Evolutionary conservation across 1,140 invertebrate genomes (phyloP).

Genomic region (Arion vulgaris): DNA sequence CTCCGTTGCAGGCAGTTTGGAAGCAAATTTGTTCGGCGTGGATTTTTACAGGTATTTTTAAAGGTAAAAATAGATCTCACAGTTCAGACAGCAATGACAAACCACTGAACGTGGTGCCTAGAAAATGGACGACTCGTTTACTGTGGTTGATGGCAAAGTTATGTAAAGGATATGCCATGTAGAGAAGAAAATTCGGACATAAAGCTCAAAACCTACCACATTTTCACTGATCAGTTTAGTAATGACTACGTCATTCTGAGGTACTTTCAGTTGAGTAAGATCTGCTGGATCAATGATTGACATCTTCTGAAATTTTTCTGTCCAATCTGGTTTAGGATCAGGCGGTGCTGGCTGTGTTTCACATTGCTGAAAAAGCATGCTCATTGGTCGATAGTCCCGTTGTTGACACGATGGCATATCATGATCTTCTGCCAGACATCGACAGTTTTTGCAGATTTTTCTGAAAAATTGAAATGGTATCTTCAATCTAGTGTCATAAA

Average conservation of each 20-base stretch:
- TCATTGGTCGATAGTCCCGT: slow-evolving; percentile 57
- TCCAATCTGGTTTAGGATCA: slow-evolving; percentile 48
- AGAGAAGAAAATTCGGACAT: too few relatives aligned
- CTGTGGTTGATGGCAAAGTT: too few relatives aligned
- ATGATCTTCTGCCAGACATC: slow-evolving; percentile 80
- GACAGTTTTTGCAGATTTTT: slow-evolving; percentile 82
- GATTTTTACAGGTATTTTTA: too few relatives aligned
- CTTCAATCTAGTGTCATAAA: background rate
- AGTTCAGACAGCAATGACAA: too few relatives aligned
- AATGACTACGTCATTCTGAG: slow-evolving; percentile 63
- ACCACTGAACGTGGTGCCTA: too few relatives aligned
- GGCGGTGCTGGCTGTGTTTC: slow-evolving; percentile 5
- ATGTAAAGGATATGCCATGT: too few relatives aligned
- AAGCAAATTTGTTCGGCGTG: too few relatives aligned
- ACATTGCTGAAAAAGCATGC: slow-evolving; percentile 49
- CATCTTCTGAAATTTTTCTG: slow-evolving; percentile 52
- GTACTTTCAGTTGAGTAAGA: slow-evolving; percentile 54
- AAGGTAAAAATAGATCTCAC: too few relatives aligned
- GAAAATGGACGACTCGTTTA: too few relatives aligned
- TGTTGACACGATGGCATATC: slow-evolving; percentile 73
- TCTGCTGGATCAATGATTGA: slow-evolving; percentile 57
- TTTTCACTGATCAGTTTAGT: slow-evolving; percentile 65
- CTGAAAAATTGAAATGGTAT: slow-evolving; percentile 73
- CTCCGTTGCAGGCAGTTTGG: too few relatives aligned
- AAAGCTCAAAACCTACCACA: slow-evolving; percentile 51